phyloP scores from a whole-genome alignment of 2,888 invertebrate genomes.

The Sicus ferrugineus region DNA sequence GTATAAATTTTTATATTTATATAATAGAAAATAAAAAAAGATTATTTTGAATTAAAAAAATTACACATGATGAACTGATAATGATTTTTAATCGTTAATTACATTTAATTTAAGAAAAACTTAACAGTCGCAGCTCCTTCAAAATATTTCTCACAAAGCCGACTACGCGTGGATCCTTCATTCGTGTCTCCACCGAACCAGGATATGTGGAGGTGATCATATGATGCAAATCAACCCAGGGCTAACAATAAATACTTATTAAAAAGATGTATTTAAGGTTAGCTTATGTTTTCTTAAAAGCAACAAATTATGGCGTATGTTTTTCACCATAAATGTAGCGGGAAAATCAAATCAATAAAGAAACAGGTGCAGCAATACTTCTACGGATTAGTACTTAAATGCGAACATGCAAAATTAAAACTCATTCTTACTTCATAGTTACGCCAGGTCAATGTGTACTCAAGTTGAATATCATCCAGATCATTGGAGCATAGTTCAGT shows the following conservation, averaged over 20 bases:
- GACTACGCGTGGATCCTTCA: constrained; percentile 47
- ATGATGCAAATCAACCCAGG: constrained; percentile 55
- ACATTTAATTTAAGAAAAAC: constrained; percentile 51
- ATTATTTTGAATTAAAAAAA: too few relatives aligned
- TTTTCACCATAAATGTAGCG: too few relatives aligned
- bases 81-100: too few relatives aligned
- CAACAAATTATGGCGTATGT: too few relatives aligned
- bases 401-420: too few relatives aligned
- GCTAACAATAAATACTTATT: constrained; percentile 43
- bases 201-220: constrained; percentile 51
- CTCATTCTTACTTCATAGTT: constrained; percentile 57
- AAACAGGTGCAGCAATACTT: not conserved
- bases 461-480: constrained; percentile 48
- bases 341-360: too few relatives aligned
- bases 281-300: too few relatives aligned
- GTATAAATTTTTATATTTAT: constrained; percentile 32
- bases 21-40: constrained; percentile 17
- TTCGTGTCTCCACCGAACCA: constrained; percentile 45
- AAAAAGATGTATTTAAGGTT: too few relatives aligned
- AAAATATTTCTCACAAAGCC: constrained; percentile 50
- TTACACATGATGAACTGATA: not conserved
- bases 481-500: constrained; percentile 53
- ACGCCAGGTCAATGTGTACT: constrained; percentile 54
- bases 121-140: constrained; percentile 52
- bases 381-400: not conserved